A percentile compares a stretch with the other conserved stretches of the same genome.
These are phyloP conservation scores for Karalla daura DNA, from an alignment of 2,797 vertebrate genomes.

Conservation along the genomic window DNA sequence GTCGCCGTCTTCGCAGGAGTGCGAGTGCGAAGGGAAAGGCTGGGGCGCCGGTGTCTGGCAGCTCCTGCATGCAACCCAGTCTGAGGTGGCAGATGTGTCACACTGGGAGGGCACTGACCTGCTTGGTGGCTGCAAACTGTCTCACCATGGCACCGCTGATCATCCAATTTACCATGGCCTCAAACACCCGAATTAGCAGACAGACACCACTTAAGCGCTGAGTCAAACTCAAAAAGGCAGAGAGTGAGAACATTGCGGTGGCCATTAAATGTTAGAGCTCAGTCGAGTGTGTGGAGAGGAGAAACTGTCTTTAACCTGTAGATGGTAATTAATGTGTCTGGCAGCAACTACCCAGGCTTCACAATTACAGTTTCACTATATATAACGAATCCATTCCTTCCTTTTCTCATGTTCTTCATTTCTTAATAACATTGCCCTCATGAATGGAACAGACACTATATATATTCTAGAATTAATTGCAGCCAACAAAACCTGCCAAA, in stretches of 20 bases:
- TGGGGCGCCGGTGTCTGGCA: slow-evolving; percentile 36
- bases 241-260: slow-evolving; percentile 35
- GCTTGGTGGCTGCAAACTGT: slow-evolving; percentile 49
- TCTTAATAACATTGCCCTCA: neutral
- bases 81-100: slow-evolving; percentile 67
- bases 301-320: slow-evolving; percentile 38
- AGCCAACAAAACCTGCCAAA: too few species aligned
- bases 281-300: slow-evolving; percentile 36
- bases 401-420: slow-evolving; percentile 3
- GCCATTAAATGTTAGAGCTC: slow-evolving; percentile 42
- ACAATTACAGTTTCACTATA: slow-evolving; percentile 31
- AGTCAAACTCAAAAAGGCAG: slow-evolving; percentile 41
- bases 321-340: slow-evolving; percentile 54
- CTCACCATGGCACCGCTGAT: slow-evolving; percentile 28
- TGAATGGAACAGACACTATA: neutral
- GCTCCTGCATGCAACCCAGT: slow-evolving; percentile 35
- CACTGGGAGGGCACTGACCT: slow-evolving; percentile 58
- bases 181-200: slow-evolving; percentile 64
- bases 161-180: slow-evolving; percentile 34
- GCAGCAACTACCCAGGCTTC: slow-evolving; percentile 24
- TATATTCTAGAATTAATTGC: too few species aligned
- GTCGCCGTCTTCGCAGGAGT: slow-evolving; percentile 34
- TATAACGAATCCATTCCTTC: slow-evolving; percentile 1
- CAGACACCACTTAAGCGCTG: slow-evolving; percentile 38
- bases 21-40: slow-evolving; percentile 33